These are phyloP conservation scores for Aix galericulata DNA, from an alignment of 2,113 vertebrate genomes.

Conservation along the genomic window DNA sequence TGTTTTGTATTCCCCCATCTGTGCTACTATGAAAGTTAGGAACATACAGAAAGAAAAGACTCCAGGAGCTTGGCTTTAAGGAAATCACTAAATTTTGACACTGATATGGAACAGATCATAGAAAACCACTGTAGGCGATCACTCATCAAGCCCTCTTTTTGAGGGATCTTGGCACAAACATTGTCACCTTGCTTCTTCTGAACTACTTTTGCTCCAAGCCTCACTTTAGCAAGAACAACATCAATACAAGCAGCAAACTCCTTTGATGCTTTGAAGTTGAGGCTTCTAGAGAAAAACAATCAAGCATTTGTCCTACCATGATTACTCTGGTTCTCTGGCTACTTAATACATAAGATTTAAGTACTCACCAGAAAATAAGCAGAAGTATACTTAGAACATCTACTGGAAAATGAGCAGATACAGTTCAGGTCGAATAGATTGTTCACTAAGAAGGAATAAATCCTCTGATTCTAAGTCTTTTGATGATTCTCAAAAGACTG, in stretches of 20 bases:
- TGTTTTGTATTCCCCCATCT: background rate
- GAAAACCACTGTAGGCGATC: background rate
- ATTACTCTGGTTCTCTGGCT: background rate
- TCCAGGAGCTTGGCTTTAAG: background rate
- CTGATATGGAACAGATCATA: background rate
- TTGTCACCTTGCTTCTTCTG: background rate
- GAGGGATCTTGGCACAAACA: background rate
- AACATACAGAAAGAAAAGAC: background rate
- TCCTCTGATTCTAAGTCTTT: background rate
- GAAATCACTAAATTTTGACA: background rate
- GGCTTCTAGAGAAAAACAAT: background rate
- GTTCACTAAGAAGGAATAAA: background rate
- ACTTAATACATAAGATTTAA: background rate
- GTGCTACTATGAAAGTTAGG: background rate
- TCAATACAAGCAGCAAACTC: background rate
- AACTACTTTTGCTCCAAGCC: background rate
- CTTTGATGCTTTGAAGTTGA: background rate
- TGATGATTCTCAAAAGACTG: background rate
- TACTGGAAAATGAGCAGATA: background rate
- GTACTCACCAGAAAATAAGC: background rate
- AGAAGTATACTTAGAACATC: background rate
- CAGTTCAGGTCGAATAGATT: background rate
- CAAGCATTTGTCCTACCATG: background rate
- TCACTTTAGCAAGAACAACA: background rate
- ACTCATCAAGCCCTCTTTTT: background rate